Evolutionary conservation across 1,140 invertebrate genomes (phyloP), one percentile per base, ranked within the genome.

Genomic region (Euura saliciscinereae): DNA sequence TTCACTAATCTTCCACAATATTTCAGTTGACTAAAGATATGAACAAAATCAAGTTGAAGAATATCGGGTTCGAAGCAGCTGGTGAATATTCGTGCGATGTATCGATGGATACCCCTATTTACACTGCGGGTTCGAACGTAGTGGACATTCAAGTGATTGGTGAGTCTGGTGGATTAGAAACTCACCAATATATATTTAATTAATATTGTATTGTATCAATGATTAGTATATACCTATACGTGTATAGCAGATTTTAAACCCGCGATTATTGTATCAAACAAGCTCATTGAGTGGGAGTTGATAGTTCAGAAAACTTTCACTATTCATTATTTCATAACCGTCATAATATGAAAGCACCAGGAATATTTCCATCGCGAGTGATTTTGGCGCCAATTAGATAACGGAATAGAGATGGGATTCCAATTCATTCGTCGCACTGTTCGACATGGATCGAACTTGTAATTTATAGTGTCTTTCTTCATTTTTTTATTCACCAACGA

Each of bases 31-130:
- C 90, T 77, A 91, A 91, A 69, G 93, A 93, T 80, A 92, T 93
- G 82, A 92, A 91, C 83, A 92, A 93, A 84, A 91, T 95, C 83
- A 91, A 90, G 79, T 86, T 95, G 76, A 91, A 91, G 79, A 90
- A 93, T 85, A 88, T 95, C 74, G 91, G 93, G 80, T 94, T 94
- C 82, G 90, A 91, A 76, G 91, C 93, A 65, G 90, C 91, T 44
- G 94, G 93, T 71, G 86, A 86, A 73, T 95, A 94, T 84, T 92
- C 90, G 45, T 95, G 94, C 81, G 91, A 93, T 78, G 93, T 95
- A 11, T 92, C 93, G 51, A 91, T 92, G 78, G 90, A 92, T 79
- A 91, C 91, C 69, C 94, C 94, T 71, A 94, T 95, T 79, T 95
- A 91, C 83, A 94, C 91, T 64, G 92, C 93, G 83, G 90, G 91